Evolutionary conservation across 1,140 invertebrate genomes (phyloP).

Genomic region (Pogonognathellus flavescens): DNA sequence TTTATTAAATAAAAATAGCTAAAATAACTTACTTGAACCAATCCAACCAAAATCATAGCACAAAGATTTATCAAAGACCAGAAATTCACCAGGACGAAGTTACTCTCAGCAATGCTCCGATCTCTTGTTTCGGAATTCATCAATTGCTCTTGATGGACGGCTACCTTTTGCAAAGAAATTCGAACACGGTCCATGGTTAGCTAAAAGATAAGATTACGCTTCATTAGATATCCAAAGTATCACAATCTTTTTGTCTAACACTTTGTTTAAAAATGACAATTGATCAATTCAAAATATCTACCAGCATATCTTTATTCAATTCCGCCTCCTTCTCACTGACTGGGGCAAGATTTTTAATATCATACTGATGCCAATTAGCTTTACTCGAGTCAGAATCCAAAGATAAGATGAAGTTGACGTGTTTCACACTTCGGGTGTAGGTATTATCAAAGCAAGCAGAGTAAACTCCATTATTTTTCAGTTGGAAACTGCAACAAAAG

Average conservation of each 20-base stretch:
- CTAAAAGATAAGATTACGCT: not conserved
- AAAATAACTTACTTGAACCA: not conserved
- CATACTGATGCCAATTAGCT: not conserved
- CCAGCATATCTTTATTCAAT: not conserved
- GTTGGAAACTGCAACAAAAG: slow-evolving; percentile 84
- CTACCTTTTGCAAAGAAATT: not conserved
- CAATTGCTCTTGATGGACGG: not conserved
- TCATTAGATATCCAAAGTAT: not conserved
- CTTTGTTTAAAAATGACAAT: not conserved
- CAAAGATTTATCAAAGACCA: not conserved
- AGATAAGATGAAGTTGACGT: not conserved
- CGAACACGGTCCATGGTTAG: not conserved
- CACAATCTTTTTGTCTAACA: not conserved
- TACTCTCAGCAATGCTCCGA: not conserved
- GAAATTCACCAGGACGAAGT: not conserved
- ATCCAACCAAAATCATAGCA: not conserved
- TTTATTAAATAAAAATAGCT: no score
- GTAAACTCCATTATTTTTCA: slow-evolving; percentile 77
- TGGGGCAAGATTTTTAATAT: not conserved
- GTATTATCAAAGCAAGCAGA: slow-evolving; percentile 10
- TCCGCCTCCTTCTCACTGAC: not conserved
- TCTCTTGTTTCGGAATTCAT: not conserved
- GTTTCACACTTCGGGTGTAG: not conserved
- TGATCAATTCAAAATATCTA: not conserved
- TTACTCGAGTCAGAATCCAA: not conserved